phyloP scores from a whole-genome alignment of 2,888 invertebrate genomes.

The Sinhomidia bicolor region DNA sequence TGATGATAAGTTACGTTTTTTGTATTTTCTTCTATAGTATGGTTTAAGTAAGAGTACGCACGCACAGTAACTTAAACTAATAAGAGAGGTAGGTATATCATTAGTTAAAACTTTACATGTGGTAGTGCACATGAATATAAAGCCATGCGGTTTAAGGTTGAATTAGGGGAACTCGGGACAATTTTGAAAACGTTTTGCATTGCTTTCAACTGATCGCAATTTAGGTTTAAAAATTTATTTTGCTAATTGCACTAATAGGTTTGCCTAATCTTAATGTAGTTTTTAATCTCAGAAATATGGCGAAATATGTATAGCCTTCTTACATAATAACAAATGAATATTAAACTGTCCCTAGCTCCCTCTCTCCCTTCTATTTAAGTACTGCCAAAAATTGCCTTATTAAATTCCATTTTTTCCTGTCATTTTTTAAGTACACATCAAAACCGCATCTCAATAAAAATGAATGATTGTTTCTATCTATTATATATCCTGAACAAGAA shows the following conservation, averaged over 20 bases:
- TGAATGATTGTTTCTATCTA: slow-evolving; percentile 31
- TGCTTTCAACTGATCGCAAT: slow-evolving; percentile 5
- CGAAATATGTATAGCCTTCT: slow-evolving; percentile 24
- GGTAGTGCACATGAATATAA: slow-evolving; percentile 28
- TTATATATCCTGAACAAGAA: background rate
- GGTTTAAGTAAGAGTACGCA: slow-evolving; percentile 23
- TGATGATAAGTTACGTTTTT: slow-evolving; percentile 6
- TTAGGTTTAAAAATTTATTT: background rate
- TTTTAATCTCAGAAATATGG: slow-evolving; percentile 43
- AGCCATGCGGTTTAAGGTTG: background rate
- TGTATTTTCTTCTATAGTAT: slow-evolving; percentile 1
- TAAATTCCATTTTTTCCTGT: background rate
- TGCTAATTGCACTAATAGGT: slow-evolving; percentile 15
- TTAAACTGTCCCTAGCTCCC: no score
- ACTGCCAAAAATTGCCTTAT: background rate
- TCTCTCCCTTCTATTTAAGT: background rate
- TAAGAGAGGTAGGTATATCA: slow-evolving; percentile 38
- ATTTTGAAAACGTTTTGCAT: background rate
- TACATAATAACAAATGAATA: background rate
- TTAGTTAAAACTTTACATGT: slow-evolving; percentile 39
- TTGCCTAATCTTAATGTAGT: background rate
- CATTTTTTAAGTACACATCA: slow-evolving; percentile 55
- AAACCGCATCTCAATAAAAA: slow-evolving; percentile 50
- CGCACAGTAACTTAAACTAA: slow-evolving; percentile 7
- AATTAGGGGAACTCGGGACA: background rate